Conservation (phyloP, 2,113 vertebrate species). For the Microtus oregoni region DNA sequence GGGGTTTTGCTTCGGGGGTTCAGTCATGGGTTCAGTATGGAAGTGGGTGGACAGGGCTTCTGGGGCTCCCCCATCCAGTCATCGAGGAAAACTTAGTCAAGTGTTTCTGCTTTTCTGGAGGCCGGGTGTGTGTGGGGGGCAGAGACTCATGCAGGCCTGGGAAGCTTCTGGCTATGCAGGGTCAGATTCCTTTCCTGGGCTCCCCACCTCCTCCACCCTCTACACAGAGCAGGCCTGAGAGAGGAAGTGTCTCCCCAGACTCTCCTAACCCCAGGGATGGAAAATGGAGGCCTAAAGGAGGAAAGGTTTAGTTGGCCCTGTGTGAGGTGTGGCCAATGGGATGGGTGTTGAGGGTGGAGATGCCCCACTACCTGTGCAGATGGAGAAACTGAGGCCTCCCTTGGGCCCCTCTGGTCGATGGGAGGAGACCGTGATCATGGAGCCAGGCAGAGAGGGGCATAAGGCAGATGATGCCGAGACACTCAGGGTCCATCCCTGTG, state of each 20-base stretch:
- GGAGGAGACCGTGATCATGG: neutral
- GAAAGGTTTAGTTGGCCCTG: accelerated
- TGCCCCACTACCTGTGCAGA: neutral
- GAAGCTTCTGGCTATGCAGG: neutral
- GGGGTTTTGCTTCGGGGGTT: too few relatives aligned
- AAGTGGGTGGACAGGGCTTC: neutral
- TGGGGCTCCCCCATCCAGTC: neutral
- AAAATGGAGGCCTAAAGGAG: neutral
- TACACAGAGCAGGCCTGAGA: neutral
- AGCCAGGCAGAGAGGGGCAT: neutral
- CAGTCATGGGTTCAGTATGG: neutral
- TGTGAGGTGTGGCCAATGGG: neutral
- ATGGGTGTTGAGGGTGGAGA: too few relatives aligned
- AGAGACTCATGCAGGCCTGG: neutral
- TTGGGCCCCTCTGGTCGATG: too few relatives aligned
- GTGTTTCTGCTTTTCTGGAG: neutral
- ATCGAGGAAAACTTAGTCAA: too few relatives aligned
- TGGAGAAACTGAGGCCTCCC: neutral
- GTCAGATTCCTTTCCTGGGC: too few relatives aligned
- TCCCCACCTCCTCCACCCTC: neutral
- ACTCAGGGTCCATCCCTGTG: too few relatives aligned
- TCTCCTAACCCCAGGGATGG: neutral
- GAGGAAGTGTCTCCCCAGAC: neutral
- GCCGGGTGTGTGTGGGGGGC: accelerated
- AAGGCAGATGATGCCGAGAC: neutral